phyloP scores from a whole-genome alignment of 2,113 vertebrate genomes.

The Epinephelus moara region DNA sequence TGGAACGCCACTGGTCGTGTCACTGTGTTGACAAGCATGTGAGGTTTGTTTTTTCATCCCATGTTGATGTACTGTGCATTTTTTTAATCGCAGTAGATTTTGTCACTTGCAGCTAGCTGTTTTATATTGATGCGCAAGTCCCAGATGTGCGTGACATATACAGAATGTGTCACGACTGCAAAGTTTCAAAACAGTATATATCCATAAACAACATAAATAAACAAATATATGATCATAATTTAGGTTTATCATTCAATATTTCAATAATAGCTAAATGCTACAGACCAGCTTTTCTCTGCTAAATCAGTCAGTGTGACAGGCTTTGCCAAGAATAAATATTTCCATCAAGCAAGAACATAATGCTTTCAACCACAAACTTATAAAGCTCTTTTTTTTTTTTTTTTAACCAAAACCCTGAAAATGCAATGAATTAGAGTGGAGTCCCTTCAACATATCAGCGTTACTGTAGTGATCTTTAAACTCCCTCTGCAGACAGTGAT shows the following conservation, averaged over 20 bases:
- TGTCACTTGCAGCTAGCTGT: neutral
- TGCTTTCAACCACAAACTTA: conserved; percentile 4
- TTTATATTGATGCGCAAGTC: neutral
- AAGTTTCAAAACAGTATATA: neutral
- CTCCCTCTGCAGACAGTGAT: too few species aligned
- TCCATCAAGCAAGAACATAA: neutral
- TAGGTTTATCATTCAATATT: neutral
- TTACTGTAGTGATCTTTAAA: neutral
- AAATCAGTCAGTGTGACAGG: neutral
- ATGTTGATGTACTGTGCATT: neutral
- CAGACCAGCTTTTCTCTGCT: neutral
- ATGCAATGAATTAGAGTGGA: neutral
- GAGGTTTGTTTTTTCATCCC: conserved; percentile 1
- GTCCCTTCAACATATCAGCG: neutral
- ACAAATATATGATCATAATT: neutral
- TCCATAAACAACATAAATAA: neutral
- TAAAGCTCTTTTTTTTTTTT: neutral
- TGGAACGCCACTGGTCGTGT: conserved; percentile 47
- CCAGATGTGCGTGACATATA: neutral
- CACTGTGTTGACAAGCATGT: conserved; percentile 51
- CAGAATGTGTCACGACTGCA: neutral
- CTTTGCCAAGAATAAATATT: neutral
- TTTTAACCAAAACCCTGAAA: neutral
- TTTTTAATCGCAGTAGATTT: conserved; percentile 3
- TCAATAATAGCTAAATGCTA: neutral